Evolutionary conservation across 2,797 vertebrate species (phyloP).

Genomic region (Takifugu ocellatus): DNA sequence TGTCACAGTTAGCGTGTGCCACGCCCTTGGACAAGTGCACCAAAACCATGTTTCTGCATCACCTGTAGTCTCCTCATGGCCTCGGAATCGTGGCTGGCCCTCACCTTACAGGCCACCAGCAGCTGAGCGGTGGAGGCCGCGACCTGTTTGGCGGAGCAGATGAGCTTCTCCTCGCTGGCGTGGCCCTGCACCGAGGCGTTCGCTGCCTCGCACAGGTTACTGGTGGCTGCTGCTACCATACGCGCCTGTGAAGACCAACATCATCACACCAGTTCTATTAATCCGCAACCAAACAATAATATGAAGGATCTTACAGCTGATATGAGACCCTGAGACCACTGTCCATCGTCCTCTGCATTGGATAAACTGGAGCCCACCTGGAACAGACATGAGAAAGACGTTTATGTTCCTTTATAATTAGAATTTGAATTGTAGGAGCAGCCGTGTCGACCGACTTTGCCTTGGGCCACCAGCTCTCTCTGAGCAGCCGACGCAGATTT

Average conservation of each 20-base stretch:
- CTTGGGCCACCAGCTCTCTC: conserved; percentile 96
- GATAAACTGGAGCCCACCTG: conserved; percentile 94
- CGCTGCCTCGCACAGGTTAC: conserved; percentile 94
- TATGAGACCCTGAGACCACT: conserved; percentile 98
- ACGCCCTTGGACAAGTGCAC: background rate
- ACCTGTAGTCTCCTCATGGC: conserved; percentile 98
- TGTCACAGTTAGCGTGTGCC: conserved; percentile 11
- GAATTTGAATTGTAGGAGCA: background rate
- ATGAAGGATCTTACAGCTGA: conserved; percentile 85
- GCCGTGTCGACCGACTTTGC: conserved; percentile 83
- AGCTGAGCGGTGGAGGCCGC: conserved; percentile 96
- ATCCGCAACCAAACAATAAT: background rate
- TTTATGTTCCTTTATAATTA: background rate
- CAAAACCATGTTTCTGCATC: conserved; percentile 11
- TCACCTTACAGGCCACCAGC: conserved; percentile 97
- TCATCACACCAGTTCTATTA: background rate
- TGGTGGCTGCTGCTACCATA: conserved; percentile 97
- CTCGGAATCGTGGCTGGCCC: conserved; percentile 94
- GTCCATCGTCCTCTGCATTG: conserved; percentile 96
- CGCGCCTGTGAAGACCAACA: conserved; percentile 77
- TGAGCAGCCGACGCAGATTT: conserved; percentile 98
- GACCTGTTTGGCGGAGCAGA: conserved; percentile 97
- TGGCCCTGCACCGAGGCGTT: conserved; percentile 98
- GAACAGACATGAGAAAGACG: conserved; percentile 7
- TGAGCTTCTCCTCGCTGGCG: conserved; percentile 97